phyloP scores from a whole-genome alignment of 2,888 invertebrate species.

The Agrotis clavis region DNA sequence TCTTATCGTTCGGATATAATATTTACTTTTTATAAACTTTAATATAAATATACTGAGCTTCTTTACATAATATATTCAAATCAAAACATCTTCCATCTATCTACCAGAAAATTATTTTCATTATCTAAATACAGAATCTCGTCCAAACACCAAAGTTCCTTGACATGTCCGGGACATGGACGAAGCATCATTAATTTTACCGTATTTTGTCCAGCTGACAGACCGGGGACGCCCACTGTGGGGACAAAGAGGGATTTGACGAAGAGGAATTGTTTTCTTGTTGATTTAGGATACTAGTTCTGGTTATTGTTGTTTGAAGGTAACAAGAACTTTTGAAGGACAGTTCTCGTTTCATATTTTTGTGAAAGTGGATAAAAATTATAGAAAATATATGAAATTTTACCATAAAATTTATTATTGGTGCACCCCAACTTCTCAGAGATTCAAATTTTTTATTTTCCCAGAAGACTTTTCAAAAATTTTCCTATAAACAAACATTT shows the following conservation, averaged over 20 bases:
- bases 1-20: no score
- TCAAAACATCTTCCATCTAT: background rate
- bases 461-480: no score
- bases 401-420: no score
- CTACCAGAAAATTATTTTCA: constrained; percentile 12
- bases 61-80: background rate
- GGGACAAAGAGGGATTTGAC: constrained; percentile 58
- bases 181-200: constrained; percentile 68
- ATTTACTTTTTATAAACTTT: no score
- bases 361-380: no score
- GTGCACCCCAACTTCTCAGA: no score
- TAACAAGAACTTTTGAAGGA: background rate
- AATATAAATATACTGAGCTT: background rate
- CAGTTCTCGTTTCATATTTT: no score
- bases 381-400: no score
- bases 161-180: constrained; percentile 43
- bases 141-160: constrained; percentile 13
- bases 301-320: background rate
- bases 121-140: constrained; percentile 36
- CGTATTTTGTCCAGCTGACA: constrained; percentile 60
- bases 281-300: constrained; percentile 30
- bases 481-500: no score
- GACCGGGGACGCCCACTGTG: constrained; percentile 52
- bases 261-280: constrained; percentile 41
- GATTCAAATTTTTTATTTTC: no score